A percentile compares a stretch with the other conserved stretches of the same genome.
Evolutionary conservation across 2,888 invertebrate species (phyloP).

Genomic region (Limnephilus marmoratus): DNA sequence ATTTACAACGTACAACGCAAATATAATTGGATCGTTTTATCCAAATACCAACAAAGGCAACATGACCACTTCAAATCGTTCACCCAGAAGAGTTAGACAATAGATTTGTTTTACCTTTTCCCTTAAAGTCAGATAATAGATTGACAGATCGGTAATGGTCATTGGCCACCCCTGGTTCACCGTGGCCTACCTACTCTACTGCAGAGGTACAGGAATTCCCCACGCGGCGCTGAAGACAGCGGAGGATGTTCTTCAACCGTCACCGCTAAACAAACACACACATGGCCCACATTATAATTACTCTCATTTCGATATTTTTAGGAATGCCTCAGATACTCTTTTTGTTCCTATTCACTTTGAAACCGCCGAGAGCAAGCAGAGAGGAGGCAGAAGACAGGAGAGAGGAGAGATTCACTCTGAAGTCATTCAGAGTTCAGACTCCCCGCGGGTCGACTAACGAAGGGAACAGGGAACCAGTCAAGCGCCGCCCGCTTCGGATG

Average conservation of each 20-base stretch:
- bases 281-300: conserved; percentile 63
- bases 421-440: conserved; percentile 49
- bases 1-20: too few species aligned
- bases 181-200: neutral
- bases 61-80: too few species aligned
- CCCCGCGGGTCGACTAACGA: conserved; percentile 7
- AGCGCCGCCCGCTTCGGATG: conserved; percentile 7
- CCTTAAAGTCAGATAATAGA: too few species aligned
- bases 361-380: neutral
- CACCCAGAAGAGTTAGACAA: too few species aligned
- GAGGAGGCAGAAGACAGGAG: conserved; percentile 32
- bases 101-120: neutral
- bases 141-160: neutral
- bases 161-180: neutral
- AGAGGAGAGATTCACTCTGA: conserved; percentile 20
- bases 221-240: conserved; percentile 36
- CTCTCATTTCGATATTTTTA: conserved; percentile 61
- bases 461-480: neutral
- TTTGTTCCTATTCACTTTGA: conserved; percentile 31
- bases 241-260: conserved; percentile 58
- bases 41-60: too few species aligned
- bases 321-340: conserved; percentile 56
- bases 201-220: conserved; percentile 13
- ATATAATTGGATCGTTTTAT: too few species aligned
- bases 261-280: conserved; percentile 61